Conservation (phyloP, 1,140 invertebrate species). For the Penaeus chinensis region DNA sequence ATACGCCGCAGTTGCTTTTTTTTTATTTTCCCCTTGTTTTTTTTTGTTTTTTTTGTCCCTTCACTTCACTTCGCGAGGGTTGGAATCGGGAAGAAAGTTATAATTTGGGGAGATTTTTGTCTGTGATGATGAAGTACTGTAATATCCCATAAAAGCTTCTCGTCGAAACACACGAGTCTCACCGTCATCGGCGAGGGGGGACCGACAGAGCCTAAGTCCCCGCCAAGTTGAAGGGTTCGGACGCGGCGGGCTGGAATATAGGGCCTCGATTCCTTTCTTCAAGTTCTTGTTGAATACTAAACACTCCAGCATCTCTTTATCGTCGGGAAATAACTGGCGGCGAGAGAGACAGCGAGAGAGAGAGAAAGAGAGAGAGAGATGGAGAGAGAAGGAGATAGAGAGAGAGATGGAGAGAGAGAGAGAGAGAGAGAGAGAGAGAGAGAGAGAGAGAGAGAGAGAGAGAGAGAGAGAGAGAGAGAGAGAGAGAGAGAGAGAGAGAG, state of each 20-base stretch:
- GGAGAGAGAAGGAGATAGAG: too few relatives aligned
- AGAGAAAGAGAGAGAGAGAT: not conserved
- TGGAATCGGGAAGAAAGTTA: too few relatives aligned
- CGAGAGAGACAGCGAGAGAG: not conserved
- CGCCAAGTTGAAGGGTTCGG: not conserved
- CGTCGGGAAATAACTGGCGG: slow-evolving; percentile 50
- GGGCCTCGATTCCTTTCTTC: slow-evolving; percentile 55
- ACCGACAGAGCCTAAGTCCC: slow-evolving; percentile 1
- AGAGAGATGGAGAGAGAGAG: too few relatives aligned
- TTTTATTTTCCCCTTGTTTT: not conserved
- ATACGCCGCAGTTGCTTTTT: not conserved
- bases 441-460: slow-evolving; percentile 26
- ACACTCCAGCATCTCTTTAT: slow-evolving; percentile 55
- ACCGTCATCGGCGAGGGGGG: not conserved
- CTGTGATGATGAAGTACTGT: too few relatives aligned
- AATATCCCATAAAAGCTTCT: too few relatives aligned
- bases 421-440: not conserved
- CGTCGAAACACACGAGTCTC: too few relatives aligned
- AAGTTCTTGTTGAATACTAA: slow-evolving; percentile 59
- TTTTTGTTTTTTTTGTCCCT: not conserved
- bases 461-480: slow-evolving; percentile 38
- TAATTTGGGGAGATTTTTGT: too few relatives aligned
- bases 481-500: not conserved
- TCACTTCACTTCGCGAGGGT: too few relatives aligned
- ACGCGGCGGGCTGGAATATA: slow-evolving; percentile 38